Evolutionary conservation across 2,888 invertebrate species (phyloP), one percentile per base, ranked within the genome.

Genomic region (Cenopis cana): DNA sequence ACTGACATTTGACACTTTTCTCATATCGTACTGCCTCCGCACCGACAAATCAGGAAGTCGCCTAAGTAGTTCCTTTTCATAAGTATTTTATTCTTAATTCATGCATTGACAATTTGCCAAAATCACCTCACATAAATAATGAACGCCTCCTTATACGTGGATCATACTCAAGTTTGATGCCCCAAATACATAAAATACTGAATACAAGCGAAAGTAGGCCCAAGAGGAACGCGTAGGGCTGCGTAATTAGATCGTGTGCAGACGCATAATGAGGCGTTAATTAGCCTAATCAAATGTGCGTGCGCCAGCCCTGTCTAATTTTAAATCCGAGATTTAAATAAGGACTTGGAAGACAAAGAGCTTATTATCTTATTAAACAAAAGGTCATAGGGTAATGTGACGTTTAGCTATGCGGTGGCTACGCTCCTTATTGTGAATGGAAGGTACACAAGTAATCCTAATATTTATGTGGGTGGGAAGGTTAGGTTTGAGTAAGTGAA

Each of bases 231-330:
- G 49, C 49, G 60, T 46, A 71, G 36, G 56, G 55, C 55, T 65
- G 52, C 59, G 65, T 77, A 78, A 78, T 79, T 78, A 76, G 74
- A 70, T 71, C 67, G 66, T 76, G 74, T 77, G 79, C 76, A 76
- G 62, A 74, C 74, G 76, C 74, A 73, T 78, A 55, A 74, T 68
- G 67, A 72, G 66, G 50, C 49, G 72, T 68, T 68, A 72, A 67
- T 73, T 66, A 68, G 18, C 33, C 54, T 69, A 61, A 66, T 69
- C 65, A 61, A 64, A 70, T 61, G 66, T 59, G 66, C 56, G 68
- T 66, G 59, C 38, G 64, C 68, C 68, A 69, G 24, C 57, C 57
- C 36, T 65, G 66, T 38, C 66, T 20, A 50, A 61, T 54, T 70
- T 66, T 61, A 67, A 71, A 66, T 55, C 66, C 18, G 46, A 69